phyloP scores from a whole-genome alignment of 64 coral and sea anemone genomes.

The Porites lutea region DNA sequence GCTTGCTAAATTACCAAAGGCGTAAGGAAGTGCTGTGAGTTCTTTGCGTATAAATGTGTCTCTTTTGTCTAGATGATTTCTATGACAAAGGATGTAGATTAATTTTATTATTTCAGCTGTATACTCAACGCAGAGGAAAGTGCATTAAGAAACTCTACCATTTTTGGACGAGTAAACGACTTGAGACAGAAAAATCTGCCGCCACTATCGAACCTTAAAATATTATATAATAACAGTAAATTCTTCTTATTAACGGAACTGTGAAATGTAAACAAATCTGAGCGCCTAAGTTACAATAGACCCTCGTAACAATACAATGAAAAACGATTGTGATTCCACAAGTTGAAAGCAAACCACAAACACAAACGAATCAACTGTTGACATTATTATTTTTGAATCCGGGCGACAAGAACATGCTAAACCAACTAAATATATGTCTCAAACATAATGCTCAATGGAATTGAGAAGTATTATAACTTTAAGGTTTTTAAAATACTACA shows the following conservation, averaged over 20 bases:
- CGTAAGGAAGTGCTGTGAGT: too few species aligned
- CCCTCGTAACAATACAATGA: not conserved
- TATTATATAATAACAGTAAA: not conserved
- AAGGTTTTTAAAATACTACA: not conserved
- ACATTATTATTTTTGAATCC: not conserved
- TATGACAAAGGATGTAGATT: too few species aligned
- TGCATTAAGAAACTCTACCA: too few species aligned
- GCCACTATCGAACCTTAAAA: too few species aligned
- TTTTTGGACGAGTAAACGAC: too few species aligned
- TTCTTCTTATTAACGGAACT: not conserved
- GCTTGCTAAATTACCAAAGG: too few species aligned
- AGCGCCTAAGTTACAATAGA: not conserved
- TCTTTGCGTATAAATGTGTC: too few species aligned
- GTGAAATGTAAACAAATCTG: not conserved
- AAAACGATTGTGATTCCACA: not conserved
- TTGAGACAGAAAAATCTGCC: too few species aligned
- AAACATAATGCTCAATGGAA: not conserved
- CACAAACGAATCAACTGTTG: not conserved
- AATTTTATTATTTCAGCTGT: too few species aligned
- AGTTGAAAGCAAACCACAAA: conserved; percentile 20
- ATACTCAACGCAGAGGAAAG: too few species aligned
- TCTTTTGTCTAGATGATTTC: too few species aligned
- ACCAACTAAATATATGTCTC: too few species aligned
- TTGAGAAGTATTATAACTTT: not conserved
- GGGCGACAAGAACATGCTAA: not conserved